Conservation (phyloP, 1,140 invertebrate genomes). For the Bicyclus anynana region DNA sequence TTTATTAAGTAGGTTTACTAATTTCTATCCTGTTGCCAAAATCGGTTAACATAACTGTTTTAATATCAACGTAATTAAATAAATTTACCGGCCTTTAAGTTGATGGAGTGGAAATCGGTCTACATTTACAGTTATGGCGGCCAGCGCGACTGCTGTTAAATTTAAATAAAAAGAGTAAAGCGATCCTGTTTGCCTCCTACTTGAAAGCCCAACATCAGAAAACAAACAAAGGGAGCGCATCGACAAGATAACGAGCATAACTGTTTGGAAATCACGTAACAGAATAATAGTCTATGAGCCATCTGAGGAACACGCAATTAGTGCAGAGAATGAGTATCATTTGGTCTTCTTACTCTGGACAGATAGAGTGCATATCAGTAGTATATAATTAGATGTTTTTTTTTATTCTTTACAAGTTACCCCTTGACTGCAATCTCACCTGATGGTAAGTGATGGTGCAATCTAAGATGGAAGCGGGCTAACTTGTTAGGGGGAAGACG, state of each 20-base stretch:
- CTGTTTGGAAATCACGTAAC: conserved; percentile 43
- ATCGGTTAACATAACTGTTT: too few relatives aligned
- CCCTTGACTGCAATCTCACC: too few relatives aligned
- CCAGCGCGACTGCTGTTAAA: conserved; percentile 11
- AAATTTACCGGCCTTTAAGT: too few relatives aligned
- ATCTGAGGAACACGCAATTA: neutral
- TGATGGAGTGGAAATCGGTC: neutral
- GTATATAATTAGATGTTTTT: too few relatives aligned
- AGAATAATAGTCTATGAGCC: conserved; percentile 30
- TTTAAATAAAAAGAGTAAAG: conserved; percentile 26
- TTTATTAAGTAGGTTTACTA: too few relatives aligned
- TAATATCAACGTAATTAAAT: too few relatives aligned
- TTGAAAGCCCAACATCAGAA: conserved; percentile 30
- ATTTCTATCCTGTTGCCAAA: too few relatives aligned
- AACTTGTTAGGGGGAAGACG: too few relatives aligned
- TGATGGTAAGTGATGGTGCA: too few relatives aligned
- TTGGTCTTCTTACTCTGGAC: neutral
- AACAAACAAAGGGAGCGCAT: conserved; percentile 37
- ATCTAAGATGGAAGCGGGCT: too few relatives aligned
- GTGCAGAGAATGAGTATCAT: neutral
- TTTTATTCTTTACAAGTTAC: too few relatives aligned
- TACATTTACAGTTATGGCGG: conserved; percentile 6
- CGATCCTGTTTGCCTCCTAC: conserved; percentile 28
- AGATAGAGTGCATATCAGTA: too few relatives aligned
- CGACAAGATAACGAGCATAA: conserved; percentile 44